phyloP scores from a whole-genome alignment of 2,113 vertebrate species.

The Holacanthus passer region DNA sequence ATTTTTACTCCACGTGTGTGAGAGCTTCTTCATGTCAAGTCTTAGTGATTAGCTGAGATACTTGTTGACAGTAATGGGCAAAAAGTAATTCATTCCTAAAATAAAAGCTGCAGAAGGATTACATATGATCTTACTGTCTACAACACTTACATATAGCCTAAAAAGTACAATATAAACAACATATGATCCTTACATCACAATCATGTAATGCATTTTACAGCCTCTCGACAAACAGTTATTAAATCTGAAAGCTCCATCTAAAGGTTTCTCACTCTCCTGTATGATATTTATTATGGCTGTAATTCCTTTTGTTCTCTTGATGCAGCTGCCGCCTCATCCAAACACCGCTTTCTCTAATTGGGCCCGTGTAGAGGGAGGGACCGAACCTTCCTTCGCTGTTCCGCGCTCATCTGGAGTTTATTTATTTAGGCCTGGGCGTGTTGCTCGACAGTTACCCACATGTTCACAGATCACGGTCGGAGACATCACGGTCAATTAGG shows the following conservation, averaged over 20 bases:
- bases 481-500: slow-evolving; percentile 60
- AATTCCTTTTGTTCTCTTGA: slow-evolving; percentile 57
- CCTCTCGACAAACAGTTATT: neutral
- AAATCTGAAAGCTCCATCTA: neutral
- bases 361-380: slow-evolving; percentile 68
- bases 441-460: slow-evolving; percentile 67
- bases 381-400: slow-evolving; percentile 60
- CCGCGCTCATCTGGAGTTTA: slow-evolving; percentile 54
- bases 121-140: too few relatives aligned
- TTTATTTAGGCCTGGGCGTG: slow-evolving; percentile 49
- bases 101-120: neutral
- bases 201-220: neutral
- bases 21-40: neutral
- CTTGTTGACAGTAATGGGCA: neutral
- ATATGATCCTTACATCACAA: neutral
- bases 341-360: slow-evolving; percentile 75
- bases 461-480: slow-evolving; percentile 67
- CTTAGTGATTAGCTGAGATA: neutral
- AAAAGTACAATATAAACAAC: neutral
- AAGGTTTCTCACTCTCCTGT: neutral
- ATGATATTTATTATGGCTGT: slow-evolving; percentile 44
- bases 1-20: slow-evolving; percentile 14
- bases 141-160: neutral
- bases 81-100: neutral
- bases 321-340: slow-evolving; percentile 55